Evolutionary conservation across 1,140 invertebrate genomes (phyloP).

Genomic region (Sesamia nonagrioides): DNA sequence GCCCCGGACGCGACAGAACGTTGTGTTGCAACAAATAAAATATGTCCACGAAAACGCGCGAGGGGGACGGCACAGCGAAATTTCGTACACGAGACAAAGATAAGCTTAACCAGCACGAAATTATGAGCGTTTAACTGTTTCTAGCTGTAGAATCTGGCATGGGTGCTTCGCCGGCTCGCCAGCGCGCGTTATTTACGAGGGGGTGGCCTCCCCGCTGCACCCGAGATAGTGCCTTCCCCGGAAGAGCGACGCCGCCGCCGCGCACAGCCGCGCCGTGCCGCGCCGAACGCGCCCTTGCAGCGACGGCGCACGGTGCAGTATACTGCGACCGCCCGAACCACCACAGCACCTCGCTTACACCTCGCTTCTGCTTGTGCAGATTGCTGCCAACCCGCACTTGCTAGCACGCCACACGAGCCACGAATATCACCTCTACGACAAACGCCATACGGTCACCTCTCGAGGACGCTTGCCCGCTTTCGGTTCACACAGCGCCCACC

Average conservation of each 20-base stretch:
- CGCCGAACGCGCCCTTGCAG: conserved; percentile 63
- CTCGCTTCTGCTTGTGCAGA: conserved; percentile 74
- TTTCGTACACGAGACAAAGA: conserved; percentile 86
- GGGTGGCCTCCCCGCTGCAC: conserved; percentile 76
- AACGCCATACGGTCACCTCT: conserved; percentile 66
- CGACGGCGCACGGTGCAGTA: conserved; percentile 61
- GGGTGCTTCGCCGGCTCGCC: conserved; percentile 86
- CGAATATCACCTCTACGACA: conserved; percentile 77
- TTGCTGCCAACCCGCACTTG: conserved; percentile 73
- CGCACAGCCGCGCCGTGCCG: conserved; percentile 55
- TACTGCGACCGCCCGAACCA: conserved; percentile 57
- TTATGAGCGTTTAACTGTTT: conserved; percentile 88
- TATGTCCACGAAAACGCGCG: conserved; percentile 81
- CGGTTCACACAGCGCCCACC: conserved; percentile 58
- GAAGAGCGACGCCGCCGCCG: conserved; percentile 76
- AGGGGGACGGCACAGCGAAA: conserved; percentile 80
- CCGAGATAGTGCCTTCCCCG: conserved; percentile 85
- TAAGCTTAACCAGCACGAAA: conserved; percentile 87
- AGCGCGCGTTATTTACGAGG: conserved; percentile 86
- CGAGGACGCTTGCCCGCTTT: conserved; percentile 55
- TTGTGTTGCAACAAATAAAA: conserved; percentile 84
- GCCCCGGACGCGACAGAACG: conserved; percentile 77
- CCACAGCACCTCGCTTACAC: conserved; percentile 67
- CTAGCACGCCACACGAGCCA: conserved; percentile 64
- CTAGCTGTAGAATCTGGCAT: conserved; percentile 87